Evolutionary conservation across 2,797 vertebrate species (phyloP).

Genomic region (Acanthornis magna): DNA sequence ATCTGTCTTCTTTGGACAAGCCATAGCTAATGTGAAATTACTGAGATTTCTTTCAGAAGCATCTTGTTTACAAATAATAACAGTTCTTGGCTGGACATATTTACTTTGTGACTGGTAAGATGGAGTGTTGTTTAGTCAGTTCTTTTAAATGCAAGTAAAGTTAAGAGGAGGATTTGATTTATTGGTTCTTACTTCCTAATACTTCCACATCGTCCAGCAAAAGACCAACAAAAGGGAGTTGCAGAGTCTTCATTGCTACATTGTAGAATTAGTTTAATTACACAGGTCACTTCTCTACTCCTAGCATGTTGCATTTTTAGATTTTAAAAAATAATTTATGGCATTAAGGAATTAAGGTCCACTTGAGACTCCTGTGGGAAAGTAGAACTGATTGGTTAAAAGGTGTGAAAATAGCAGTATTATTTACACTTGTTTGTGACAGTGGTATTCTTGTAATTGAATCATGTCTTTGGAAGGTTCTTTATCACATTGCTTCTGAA

Average conservation of each 20-base stretch:
- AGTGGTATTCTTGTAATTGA: slow-evolving; percentile 11
- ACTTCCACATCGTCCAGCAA: not conserved
- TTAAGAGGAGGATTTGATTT: not conserved
- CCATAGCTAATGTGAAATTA: not conserved
- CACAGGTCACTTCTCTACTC: not conserved
- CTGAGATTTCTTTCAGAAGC: not conserved
- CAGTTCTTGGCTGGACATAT: not conserved
- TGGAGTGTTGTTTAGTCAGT: not conserved
- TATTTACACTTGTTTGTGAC: slow-evolving; percentile 17
- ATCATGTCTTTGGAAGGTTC: slow-evolving; percentile 6
- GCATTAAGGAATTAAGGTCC: not conserved
- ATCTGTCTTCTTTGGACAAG: not conserved
- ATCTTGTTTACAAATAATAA: not conserved
- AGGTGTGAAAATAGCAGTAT: not conserved
- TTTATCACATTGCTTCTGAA: slow-evolving; percentile 22
- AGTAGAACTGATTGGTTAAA: slow-evolving; percentile 3
- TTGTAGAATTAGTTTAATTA: not conserved
- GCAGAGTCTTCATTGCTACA: not conserved
- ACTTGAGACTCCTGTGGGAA: not conserved
- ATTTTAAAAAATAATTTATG: not conserved
- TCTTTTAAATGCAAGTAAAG: not conserved
- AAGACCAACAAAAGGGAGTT: not conserved
- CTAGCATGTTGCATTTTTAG: not conserved
- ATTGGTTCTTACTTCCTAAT: not conserved
- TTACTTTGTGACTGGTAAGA: not conserved